Percentiles rank a stretch among this genome's conserved stretches.
Evolutionary conservation across 2,888 invertebrate genomes (phyloP).

Genomic region (Conistra vaccinii): DNA sequence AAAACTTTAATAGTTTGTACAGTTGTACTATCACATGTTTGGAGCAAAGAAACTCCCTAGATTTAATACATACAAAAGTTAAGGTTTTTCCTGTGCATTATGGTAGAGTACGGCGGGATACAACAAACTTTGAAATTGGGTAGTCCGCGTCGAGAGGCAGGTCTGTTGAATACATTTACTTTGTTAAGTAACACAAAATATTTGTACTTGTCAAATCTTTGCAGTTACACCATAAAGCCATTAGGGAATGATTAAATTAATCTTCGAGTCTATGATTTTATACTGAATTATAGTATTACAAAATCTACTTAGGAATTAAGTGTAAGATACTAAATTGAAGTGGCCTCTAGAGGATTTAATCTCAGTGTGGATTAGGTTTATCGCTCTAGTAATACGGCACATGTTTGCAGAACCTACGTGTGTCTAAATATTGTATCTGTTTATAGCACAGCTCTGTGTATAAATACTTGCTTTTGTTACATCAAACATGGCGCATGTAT

Average conservation of each 20-base stretch:
- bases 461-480: conserved; percentile 31
- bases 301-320: conserved; percentile 18
- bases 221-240: conserved; percentile 35
- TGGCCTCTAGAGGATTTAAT: conserved; percentile 41
- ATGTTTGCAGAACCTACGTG: conserved; percentile 13
- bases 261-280: conserved; percentile 41
- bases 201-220: conserved; percentile 46
- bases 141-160: conserved; percentile 8
- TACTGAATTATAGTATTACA: conserved; percentile 39
- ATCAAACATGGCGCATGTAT: conserved; percentile 29
- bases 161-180: conserved; percentile 46
- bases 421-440: conserved; percentile 32
- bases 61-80: conserved; percentile 46
- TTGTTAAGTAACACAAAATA: conserved; percentile 44
- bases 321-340: conserved; percentile 32
- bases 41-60: conserved; percentile 23
- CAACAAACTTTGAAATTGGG: conserved; percentile 44
- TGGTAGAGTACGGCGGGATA: conserved; percentile 2
- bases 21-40: conserved; percentile 42
- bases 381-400: conserved; percentile 24
- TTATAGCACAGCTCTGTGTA: conserved; percentile 18
- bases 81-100: conserved; percentile 16
- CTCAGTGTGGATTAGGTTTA: conserved; percentile 38
- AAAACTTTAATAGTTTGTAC: conserved; percentile 47
- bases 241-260: conserved; percentile 38